Base-by-base conservation (phyloP, 2,888 invertebrate species). In the Coelogynopora nodosa region DNA sequence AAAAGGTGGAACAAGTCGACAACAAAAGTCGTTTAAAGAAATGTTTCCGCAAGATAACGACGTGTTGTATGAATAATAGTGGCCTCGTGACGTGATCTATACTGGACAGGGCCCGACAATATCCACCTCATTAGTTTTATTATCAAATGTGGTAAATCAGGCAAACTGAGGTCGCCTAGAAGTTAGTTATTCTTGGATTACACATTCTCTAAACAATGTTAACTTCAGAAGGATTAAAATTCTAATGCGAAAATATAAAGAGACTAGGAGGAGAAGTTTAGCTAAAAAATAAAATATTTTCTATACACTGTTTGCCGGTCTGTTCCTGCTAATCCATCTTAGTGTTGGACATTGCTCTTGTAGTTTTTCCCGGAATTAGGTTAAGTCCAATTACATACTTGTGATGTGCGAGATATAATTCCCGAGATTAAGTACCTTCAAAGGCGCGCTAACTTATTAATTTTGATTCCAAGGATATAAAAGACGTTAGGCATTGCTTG, bases 381-480 rank as follows among this genome's bases (percentile, higher is more conserved):
- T 74, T 74, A 74, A 74, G 74, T 74, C 74, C 74, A 74, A 74
- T 74, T 74, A 74, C 74, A 74, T 26, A n/a, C 74, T 74, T 74
- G 74, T 74, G 74, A 74, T 74, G 74, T 74, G 74, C 74, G 23
- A 74, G 18, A 2, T 26, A 2, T 23, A 74, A 74, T 23, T 74
- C 27, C 74, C 74, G 23, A 74, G 74, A 74, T 74, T 74, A 74
- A 74, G 18, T 74, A 74, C 74, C 74, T 26, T 74, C 74, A 74
- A 74, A 74, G 74, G 74, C 74, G 74, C 74, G 74, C 74, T 23
- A 74, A 74, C 74, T 5, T 74, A 74, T 74, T 74, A 74, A 74
- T 74, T 74, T 74, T 74, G 74, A 74, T 74, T 74, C 27, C 74
- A 23, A 5, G 74, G 74, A 74, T 5, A 23, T 13, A 23, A 23